phyloP scores from a whole-genome alignment of 2,797 vertebrate genomes.

The Megalops cyprinoides region DNA sequence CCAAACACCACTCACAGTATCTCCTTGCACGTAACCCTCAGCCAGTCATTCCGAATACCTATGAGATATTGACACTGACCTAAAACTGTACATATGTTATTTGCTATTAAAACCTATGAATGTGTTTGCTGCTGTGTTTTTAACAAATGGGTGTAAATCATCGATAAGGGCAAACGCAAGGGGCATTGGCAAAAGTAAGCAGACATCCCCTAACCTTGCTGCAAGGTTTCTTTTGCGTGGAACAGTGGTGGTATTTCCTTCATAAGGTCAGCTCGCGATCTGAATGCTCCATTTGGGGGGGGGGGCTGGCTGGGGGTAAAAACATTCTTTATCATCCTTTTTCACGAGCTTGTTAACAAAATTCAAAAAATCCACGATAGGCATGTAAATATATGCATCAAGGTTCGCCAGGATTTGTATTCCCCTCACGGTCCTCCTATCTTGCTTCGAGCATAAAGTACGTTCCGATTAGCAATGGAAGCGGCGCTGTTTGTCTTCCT shows the following conservation, averaged over 20 bases:
- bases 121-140: not conserved
- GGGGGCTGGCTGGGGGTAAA: not conserved
- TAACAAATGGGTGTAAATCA: too few relatives aligned
- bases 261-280: not conserved
- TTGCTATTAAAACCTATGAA: not conserved
- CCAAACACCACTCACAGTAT: not conserved
- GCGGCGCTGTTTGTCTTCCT: conserved; percentile 1
- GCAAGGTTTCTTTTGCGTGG: too few relatives aligned
- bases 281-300: not conserved
- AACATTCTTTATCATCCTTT: not conserved
- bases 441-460: not conserved
- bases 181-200: too few relatives aligned
- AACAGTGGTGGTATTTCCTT: too few relatives aligned
- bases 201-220: too few relatives aligned
- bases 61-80: too few relatives aligned
- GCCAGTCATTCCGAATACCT: too few relatives aligned
- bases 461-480: conserved; percentile 6
- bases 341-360: not conserved
- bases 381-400: conserved; percentile 3
- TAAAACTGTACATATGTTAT: too few relatives aligned
- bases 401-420: not conserved
- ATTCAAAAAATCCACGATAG: not conserved
- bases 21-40: too few relatives aligned
- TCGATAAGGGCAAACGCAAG: too few relatives aligned
- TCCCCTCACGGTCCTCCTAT: not conserved